A percentile compares a stretch with the other conserved stretches of the same genome.
These are phyloP conservation scores for Aulostomus chinensis DNA, from an alignment of 2,797 vertebrate genomes.

Conservation along the genomic window DNA sequence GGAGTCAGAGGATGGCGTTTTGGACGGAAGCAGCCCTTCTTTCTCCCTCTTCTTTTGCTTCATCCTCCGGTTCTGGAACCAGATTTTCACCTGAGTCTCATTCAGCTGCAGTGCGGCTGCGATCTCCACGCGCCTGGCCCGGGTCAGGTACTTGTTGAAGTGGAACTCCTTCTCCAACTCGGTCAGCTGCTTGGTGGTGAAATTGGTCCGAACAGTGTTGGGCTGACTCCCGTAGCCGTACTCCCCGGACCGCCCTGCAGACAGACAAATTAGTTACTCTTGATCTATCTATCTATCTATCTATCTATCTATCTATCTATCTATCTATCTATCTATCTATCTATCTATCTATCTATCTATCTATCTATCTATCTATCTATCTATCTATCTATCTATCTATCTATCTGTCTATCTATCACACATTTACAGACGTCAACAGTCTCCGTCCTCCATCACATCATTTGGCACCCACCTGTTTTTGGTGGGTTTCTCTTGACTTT, in stretches of 20 bases:
- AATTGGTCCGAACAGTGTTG: slow-evolving; percentile 95
- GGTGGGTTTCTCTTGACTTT: slow-evolving; percentile 98
- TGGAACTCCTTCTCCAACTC: slow-evolving; percentile 99
- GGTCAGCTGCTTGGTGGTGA: slow-evolving; percentile 97
- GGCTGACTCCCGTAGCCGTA: slow-evolving; percentile 93
- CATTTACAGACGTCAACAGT: neutral
- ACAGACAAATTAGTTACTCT: slow-evolving; percentile 19
- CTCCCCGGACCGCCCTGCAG: slow-evolving; percentile 90
- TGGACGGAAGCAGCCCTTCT: slow-evolving; percentile 88
- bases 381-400: neutral
- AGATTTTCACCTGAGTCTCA: slow-evolving; percentile 99
- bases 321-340: neutral
- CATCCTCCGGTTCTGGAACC: slow-evolving; percentile 99
- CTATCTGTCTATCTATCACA: neutral
- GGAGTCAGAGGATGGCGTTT: slow-evolving; percentile 75
- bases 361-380: neutral
- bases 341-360: neutral
- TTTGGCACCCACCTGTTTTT: slow-evolving; percentile 90
- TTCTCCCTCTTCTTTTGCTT: slow-evolving; percentile 99
- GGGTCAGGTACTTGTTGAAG: slow-evolving; percentile 98
- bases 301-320: neutral
- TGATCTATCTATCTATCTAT: neutral
- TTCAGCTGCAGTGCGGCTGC: slow-evolving; percentile 95
- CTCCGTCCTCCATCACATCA: neutral
- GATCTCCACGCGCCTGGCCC: slow-evolving; percentile 94